Base-by-base conservation (phyloP, 2,797 vertebrate genomes). In the Anableps anableps region DNA sequence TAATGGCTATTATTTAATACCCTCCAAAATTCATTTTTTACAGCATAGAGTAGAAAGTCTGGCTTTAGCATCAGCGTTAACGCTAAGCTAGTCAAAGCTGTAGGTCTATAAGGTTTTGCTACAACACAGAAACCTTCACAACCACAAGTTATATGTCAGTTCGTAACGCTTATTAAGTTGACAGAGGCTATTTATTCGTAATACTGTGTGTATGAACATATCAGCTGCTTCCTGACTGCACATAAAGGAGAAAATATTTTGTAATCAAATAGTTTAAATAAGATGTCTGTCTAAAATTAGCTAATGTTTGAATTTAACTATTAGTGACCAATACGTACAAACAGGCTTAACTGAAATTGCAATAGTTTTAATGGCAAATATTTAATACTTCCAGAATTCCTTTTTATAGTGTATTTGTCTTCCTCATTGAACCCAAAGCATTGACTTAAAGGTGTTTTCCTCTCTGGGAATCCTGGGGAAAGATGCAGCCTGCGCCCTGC, bases 381-480 rank as follows among this genome's bases (percentile, higher is more conserved):
- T 41, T 26, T 2, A 41, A 26, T 38, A 26, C 21, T 9, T 8
- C 4, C 36, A 55, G 21, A 41, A 23, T 41, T 41, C 4, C 9
- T 29, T 36, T 64, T 64, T 36, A 36, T 4, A 19, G 60, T 21
- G 31, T 50, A 50, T 50, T 1, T 23, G 21, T 53, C 51, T 23
- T 53, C 51, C 51, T 23, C 50, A n/a, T 76, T 71, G 68, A 17
- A 53, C 13, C 26, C 38, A 26, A 38, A 16, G 47, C 11, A 7
- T 1, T 68, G 76, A 34, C 66, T 78, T 75, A 31, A 81, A 92
- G 85, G 86, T 77, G 82, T 78, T 83, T 73, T 71, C 50, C 77
- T 83, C 47, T 68, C 60, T 87, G 74, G 72, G 80, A 87, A 91
- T 84, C 84, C 76, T 82, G 90, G 88, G 90, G 91, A 93, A 95